Base-by-base conservation (phyloP, 2,113 vertebrate species). In the Corynorhinus townsendii region DNA sequence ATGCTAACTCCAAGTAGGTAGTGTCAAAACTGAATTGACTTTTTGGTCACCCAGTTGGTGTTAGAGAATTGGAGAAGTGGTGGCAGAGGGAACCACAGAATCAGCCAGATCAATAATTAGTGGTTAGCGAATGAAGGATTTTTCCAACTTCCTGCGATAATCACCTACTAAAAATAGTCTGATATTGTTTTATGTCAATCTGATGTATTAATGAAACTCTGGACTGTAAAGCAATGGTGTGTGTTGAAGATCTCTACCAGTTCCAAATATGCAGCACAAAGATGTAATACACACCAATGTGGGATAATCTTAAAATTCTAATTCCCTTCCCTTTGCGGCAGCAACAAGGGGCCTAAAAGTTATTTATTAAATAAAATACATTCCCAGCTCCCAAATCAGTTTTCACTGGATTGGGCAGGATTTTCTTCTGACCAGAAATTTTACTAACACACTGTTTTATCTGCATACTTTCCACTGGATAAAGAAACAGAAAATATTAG, bases 401-500 rank as follows among this genome's bases (percentile, higher is more conserved):
- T 88, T 72, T 5, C 19, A 30, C 30, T 56, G 7, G 5, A 38
- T 66, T 75, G 47, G 68, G 24, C n/a, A 86, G 45, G 14, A 68
- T 72, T 92, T 72, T 59, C 11, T 79, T 81, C 88, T 89, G 35
- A 83, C 3, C 28, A 93, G 33, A 86, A 69, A 94, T 64, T 85
- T 89, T 38, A 86, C 68, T 40, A 68, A 59, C 19, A 80, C 33
- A 71, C 17, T 54, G 3, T 71, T 96, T 52, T 59, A 64, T 80
- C 71, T 56, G 56, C n/a, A 47, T 56, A 76, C 35, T 49, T 89
- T 59, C 64, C 33, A 54, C 8, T 66, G n/a, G 45, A 88, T 54
- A 76, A 33, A 89, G 66, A 95, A 93, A 91, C 20, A 84, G 90
- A 71, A 93, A 89, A 71, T 66, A 91, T 72, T 91, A 85, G 30